Conservation (phyloP, 2,888 invertebrate species). For the Caenorhabditis parvicauda region DNA sequence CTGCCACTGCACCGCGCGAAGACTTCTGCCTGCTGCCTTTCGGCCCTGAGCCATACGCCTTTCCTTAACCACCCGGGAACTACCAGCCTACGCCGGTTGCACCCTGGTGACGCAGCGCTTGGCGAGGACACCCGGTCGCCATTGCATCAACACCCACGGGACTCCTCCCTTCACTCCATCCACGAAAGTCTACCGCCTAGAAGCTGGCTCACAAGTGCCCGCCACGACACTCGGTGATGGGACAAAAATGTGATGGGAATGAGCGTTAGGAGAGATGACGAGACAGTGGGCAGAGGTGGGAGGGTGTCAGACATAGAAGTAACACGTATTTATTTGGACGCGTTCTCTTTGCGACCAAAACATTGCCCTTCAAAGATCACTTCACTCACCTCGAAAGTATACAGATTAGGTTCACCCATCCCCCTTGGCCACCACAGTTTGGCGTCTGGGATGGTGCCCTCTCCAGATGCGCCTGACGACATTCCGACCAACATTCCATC, state of each 20-base stretch:
- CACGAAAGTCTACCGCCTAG: slow-evolving; percentile 44
- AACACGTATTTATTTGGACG: too few species aligned
- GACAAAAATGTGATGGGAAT: neutral
- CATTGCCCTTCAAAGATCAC: too few species aligned
- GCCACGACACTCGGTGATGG: slow-evolving; percentile 41
- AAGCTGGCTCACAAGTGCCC: slow-evolving; percentile 49
- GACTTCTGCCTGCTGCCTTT: slow-evolving; percentile 56
- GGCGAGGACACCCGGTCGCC: slow-evolving; percentile 50
- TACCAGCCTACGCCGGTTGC: slow-evolving; percentile 27
- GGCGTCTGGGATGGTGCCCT: slow-evolving; percentile 47
- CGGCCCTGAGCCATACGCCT: slow-evolving; percentile 54
- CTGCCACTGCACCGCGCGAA: slow-evolving; percentile 54
- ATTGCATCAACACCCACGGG: slow-evolving; percentile 33
- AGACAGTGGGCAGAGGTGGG: too few species aligned
- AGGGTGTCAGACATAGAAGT: too few species aligned
- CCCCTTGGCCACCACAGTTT: slow-evolving; percentile 66
- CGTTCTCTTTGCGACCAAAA: too few species aligned
- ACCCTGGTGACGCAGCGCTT: slow-evolving; percentile 50
- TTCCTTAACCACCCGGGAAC: slow-evolving; percentile 50
- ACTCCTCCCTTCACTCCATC: slow-evolving; percentile 46
- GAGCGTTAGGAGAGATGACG: neutral
- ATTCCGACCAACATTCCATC: too few species aligned
- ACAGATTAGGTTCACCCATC: slow-evolving; percentile 71
- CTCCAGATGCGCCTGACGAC: too few species aligned
- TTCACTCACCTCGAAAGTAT: slow-evolving; percentile 79